Evolutionary conservation across 2,113 vertebrate genomes (phyloP).

Genomic region (Marcusenius ussheri): DNA sequence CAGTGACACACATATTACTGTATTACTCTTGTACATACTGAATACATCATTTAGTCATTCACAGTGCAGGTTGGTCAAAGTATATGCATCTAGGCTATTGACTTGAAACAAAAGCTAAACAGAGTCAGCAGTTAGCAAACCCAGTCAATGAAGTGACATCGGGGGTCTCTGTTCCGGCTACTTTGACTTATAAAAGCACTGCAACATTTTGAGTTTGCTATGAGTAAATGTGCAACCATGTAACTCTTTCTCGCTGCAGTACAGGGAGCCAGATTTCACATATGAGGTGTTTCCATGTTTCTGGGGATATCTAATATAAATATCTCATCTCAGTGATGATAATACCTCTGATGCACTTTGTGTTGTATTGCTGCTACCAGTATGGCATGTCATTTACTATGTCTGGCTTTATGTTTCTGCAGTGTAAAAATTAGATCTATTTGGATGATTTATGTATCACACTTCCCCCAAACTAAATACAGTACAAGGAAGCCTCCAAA

Average conservation of each 20-base stretch:
- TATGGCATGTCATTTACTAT: background rate
- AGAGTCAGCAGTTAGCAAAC: background rate
- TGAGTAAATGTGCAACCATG: background rate
- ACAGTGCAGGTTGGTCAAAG: background rate
- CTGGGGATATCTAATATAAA: background rate
- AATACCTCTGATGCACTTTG: background rate
- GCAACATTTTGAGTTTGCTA: background rate
- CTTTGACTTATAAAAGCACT: background rate
- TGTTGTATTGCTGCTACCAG: background rate
- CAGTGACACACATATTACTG: background rate
- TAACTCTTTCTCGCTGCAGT: background rate
- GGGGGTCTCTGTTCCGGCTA: background rate
- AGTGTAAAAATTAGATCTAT: background rate
- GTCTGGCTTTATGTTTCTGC: background rate
- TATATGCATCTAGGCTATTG: background rate
- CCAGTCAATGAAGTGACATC: background rate
- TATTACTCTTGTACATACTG: background rate
- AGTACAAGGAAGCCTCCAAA: background rate
- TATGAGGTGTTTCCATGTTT: background rate
- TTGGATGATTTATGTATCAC: background rate
- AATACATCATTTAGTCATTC: background rate
- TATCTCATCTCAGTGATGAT: background rate
- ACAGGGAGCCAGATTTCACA: background rate
- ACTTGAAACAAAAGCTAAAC: background rate
- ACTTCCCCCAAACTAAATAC: background rate